Evolutionary conservation across 1,140 invertebrate species (phyloP), one percentile per base, ranked within the genome.

Genomic region (Drosophila guanche): DNA sequence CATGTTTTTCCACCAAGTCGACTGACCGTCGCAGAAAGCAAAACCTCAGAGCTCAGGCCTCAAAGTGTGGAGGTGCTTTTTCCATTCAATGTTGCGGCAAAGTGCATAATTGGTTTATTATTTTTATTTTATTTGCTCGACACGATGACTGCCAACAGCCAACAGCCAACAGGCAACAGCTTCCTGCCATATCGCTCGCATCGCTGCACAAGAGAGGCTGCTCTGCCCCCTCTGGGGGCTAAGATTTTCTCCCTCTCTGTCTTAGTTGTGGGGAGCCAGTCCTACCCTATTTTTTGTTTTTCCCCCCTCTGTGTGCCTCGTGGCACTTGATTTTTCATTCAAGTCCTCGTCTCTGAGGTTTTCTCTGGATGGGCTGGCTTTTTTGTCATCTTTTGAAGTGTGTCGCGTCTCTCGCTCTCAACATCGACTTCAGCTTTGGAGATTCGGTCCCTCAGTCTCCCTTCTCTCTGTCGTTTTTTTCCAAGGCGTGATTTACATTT

Each of bases 71-170:
- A 4, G 8, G 29, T 20, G 59, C 52, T 47, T 56, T 78, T 66
- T 77, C 73, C 51, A 65, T 72, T 86, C 81, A 90, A 90, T 90
- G 78, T 88, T 79, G 81, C 72, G 81, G 81, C 88, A 90, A 90
- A 90, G 88, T 88, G 81, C 76, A 88, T 90, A 90, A 90, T 90
- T 90, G 86, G 88, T 88, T 90, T 88, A 90, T 62, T 52, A 33
- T 41, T 51, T 84, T 85, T 74, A 70, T 77, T 86, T 80, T 85
- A 80, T 86, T 74, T 86, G 77, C 73, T 74, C 56, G 65, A 55
- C 65, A 68, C 65, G 50, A 68, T 68, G 68, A 66, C 74, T 56
- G 70, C 51, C 12, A 46, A 8, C 29, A 33, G 8, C 3, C 33
- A 33, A 8, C 29, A 33, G 7, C 25, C 29, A 33, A 29, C 72